Evolutionary conservation across 2,888 invertebrate genomes (phyloP).

Genomic region (Resseliella maxima): DNA sequence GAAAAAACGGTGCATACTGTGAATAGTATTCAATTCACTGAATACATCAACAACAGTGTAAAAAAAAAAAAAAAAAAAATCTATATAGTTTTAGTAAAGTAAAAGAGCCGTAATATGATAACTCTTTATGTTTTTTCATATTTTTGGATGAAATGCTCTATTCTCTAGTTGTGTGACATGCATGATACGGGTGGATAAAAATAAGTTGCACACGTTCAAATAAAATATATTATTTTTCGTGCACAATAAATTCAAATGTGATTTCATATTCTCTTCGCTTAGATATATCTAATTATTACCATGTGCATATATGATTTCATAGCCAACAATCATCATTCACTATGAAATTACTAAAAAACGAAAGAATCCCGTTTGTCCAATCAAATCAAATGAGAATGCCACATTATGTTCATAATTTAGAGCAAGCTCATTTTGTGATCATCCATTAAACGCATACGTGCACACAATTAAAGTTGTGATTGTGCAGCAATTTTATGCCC

Average conservation of each 20-base stretch:
- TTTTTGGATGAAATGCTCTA: not conserved
- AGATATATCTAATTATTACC: not conserved
- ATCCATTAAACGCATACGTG: slow-evolving; percentile 26
- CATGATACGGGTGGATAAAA: not conserved
- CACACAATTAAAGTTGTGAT: slow-evolving; percentile 21
- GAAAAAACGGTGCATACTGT: no score
- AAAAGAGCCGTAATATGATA: not conserved
- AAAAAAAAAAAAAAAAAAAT: not conserved
- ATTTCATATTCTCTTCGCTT: not conserved
- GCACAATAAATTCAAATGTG: slow-evolving; percentile 30
- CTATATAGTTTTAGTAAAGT: not conserved
- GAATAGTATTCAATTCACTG: no score
- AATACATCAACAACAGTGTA: no score
- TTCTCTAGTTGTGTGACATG: not conserved
- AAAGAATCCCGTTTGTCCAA: not conserved
- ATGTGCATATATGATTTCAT: not conserved
- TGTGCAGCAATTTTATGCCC: not conserved
- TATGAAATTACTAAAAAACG: not conserved
- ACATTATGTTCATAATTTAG: slow-evolving; percentile 27
- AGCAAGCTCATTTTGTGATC: not conserved
- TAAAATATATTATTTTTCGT: slow-evolving; percentile 33
- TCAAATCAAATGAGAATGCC: not conserved
- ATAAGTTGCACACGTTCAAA: not conserved
- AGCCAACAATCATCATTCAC: not conserved
- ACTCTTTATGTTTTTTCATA: not conserved